phyloP scores from a whole-genome alignment of 2,113 vertebrate species.

The Columba livia region DNA sequence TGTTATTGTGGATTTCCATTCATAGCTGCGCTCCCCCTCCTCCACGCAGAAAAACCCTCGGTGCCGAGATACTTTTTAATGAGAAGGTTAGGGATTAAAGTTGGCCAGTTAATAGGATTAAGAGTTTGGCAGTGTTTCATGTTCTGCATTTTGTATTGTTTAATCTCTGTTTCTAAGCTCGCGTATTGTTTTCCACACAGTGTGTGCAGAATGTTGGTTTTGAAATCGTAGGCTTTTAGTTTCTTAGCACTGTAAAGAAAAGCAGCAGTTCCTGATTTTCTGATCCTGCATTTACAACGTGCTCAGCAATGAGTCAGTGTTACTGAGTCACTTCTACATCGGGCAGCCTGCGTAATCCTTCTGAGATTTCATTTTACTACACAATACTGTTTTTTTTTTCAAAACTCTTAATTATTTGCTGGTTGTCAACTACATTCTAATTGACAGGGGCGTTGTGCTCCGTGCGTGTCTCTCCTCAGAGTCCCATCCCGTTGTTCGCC shows the following conservation, averaged over 20 bases:
- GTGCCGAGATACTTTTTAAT: not conserved
- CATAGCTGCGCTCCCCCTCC: not conserved
- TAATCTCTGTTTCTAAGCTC: not conserved
- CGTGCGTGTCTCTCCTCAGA: not conserved
- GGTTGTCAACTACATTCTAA: not conserved
- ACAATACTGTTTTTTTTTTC: not conserved
- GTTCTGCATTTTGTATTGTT: not conserved
- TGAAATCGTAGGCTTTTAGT: not conserved
- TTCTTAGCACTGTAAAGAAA: not conserved
- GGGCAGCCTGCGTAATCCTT: not conserved
- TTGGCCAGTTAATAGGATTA: conserved; percentile 50
- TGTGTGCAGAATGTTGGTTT: not conserved
- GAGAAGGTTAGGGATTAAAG: conserved; percentile 30
- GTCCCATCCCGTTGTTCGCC: not conserved
- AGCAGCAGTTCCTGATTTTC: not conserved
- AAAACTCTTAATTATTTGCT: not conserved
- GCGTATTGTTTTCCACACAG: not conserved
- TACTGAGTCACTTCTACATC: not conserved
- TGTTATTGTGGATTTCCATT: conserved; percentile 47
- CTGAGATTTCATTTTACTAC: not conserved
- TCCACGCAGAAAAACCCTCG: not conserved
- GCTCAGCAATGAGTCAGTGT: not conserved
- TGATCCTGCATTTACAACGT: not conserved
- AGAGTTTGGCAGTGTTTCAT: not conserved
- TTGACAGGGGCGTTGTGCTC: not conserved